Evolutionary conservation across 2,888 invertebrate genomes (phyloP).

Genomic region (Calameuta filiformis): DNA sequence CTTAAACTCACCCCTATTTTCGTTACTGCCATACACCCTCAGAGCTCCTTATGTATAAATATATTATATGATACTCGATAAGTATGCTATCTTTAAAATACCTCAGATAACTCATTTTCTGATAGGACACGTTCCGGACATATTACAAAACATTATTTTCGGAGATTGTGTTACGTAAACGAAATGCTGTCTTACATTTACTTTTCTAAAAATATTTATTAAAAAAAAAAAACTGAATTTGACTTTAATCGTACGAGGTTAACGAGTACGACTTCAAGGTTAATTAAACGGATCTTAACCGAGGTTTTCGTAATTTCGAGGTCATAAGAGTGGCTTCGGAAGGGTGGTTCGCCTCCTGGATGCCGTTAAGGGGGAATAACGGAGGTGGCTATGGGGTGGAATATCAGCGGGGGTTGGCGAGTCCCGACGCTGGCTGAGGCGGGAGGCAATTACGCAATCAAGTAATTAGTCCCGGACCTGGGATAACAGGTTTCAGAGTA

Average conservation of each 20-base stretch:
- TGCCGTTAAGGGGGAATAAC: conserved; percentile 1
- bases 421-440: conserved; percentile 43
- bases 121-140: background rate
- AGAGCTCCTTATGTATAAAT: conserved; percentile 48
- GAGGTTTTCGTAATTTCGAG: background rate
- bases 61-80: conserved; percentile 16
- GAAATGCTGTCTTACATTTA: too few species aligned
- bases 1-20: conserved; percentile 19
- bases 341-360: background rate
- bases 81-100: background rate
- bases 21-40: conserved; percentile 12
- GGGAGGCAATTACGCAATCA: conserved; percentile 63
- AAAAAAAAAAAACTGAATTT: background rate
- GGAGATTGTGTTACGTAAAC: background rate
- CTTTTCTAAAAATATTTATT: background rate
- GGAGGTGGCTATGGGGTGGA: conserved; percentile 34
- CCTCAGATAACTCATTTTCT: background rate
- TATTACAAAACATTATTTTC: background rate
- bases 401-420: conserved; percentile 50
- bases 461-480: conserved; percentile 63
- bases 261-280: background rate
- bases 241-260: background rate
- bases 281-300: background rate
- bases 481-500: conserved; percentile 51
- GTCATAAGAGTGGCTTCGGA: background rate